A percentile compares a stretch with the other conserved stretches of the same genome.
phyloP scores from a whole-genome alignment of 2,888 invertebrate species.

The Acleris sparsana region DNA sequence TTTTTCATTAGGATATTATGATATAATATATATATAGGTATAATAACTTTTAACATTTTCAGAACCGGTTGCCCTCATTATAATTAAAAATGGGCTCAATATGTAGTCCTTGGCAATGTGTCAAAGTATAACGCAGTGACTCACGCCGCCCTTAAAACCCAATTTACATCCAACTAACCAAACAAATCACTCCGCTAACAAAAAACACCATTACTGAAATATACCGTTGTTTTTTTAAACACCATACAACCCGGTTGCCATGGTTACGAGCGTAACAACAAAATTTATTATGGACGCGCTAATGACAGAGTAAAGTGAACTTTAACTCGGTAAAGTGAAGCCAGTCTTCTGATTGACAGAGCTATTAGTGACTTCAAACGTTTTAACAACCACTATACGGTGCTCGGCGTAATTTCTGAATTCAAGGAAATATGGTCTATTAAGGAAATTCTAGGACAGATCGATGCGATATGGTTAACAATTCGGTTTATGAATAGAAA shows the following conservation, averaged over 20 bases:
- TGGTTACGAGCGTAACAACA: slow-evolving; percentile 43
- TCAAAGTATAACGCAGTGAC: background rate
- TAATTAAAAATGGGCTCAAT: no score
- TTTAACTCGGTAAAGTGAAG: slow-evolving; percentile 8
- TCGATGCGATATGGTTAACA: slow-evolving; percentile 7
- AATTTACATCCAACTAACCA: slow-evolving; percentile 24
- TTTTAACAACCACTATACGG: slow-evolving; percentile 6
- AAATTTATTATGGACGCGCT: slow-evolving; percentile 18
- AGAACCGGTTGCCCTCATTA: no score
- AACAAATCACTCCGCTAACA: slow-evolving; percentile 35
- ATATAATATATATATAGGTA: no score
- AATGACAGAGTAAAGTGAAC: slow-evolving; percentile 21
- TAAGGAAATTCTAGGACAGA: slow-evolving; percentile 13
- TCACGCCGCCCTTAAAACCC: slow-evolving; percentile 16
- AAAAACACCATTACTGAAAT: slow-evolving; percentile 17
- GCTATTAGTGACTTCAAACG: slow-evolving; percentile 17
- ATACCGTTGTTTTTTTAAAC: slow-evolving; percentile 31
- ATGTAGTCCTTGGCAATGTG: no score
- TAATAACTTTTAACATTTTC: no score
- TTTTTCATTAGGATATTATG: no score
- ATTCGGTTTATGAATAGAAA: slow-evolving; percentile 16
- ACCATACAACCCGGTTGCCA: slow-evolving; percentile 34
- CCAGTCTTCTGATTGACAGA: slow-evolving; percentile 8
- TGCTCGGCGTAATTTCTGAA: slow-evolving; percentile 11
- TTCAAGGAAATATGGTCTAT: slow-evolving; percentile 26